Evolutionary conservation across 2,888 invertebrate species (phyloP).

Genomic region (Caenorhabditis becei): DNA sequence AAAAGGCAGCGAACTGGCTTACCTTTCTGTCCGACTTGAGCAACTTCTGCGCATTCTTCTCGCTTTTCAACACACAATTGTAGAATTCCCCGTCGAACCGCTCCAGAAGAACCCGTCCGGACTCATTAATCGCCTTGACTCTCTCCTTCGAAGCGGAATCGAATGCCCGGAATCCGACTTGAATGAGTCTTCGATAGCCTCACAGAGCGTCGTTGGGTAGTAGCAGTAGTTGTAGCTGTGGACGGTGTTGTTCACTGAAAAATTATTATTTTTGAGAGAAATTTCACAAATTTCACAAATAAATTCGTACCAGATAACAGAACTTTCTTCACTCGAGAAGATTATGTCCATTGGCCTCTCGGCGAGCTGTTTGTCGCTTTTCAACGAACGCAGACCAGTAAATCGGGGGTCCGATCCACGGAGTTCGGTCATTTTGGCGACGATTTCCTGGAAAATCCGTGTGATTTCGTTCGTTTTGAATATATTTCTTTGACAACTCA

Average conservation of each 20-base stretch:
- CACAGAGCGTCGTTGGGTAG: too few relatives aligned
- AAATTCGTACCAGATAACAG: too few relatives aligned
- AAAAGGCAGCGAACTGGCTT: too few relatives aligned
- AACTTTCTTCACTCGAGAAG: too few relatives aligned
- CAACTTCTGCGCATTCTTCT: slow-evolving; percentile 88
- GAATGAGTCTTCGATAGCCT: slow-evolving; percentile 85
- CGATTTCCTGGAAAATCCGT: slow-evolving; percentile 64
- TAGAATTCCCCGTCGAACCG: slow-evolving; percentile 88
- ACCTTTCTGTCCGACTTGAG: slow-evolving; percentile 87
- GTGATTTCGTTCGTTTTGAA: background rate
- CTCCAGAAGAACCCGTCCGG: slow-evolving; percentile 83
- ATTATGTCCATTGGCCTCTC: too few relatives aligned
- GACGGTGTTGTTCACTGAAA: too few relatives aligned
- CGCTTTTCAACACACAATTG: slow-evolving; percentile 87
- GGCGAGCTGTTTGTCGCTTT: slow-evolving; percentile 90
- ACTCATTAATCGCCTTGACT: slow-evolving; percentile 87
- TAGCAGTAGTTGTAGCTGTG: too few relatives aligned
- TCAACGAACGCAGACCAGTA: slow-evolving; percentile 38
- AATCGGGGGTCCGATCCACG: slow-evolving; percentile 40
- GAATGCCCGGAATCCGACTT: slow-evolving; percentile 84
- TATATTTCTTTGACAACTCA: slow-evolving; percentile 65
- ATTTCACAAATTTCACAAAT: too few relatives aligned
- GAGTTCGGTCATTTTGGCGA: slow-evolving; percentile 62
- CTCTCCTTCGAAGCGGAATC: slow-evolving; percentile 89
- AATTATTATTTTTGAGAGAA: too few relatives aligned